A percentile compares a stretch with the other conserved stretches of the same genome.
These are phyloP conservation scores for Ferrisia virgata DNA, from an alignment of 2,888 invertebrate genomes.

Conservation along the genomic window DNA sequence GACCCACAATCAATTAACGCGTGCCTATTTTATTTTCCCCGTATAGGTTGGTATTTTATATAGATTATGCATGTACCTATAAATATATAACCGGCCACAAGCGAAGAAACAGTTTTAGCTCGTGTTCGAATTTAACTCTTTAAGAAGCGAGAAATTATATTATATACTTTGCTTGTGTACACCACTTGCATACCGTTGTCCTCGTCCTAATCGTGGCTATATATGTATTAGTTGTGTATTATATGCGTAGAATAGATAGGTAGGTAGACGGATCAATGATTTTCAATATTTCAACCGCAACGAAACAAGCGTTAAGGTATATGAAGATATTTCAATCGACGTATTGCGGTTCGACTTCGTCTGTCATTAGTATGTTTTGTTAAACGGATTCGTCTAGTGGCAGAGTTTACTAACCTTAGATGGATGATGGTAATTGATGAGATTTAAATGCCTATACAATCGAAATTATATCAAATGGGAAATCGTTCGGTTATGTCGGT, in stretches of 20 bases:
- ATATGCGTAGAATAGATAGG: not conserved
- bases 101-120: not conserved
- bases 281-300: not conserved
- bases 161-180: not conserved
- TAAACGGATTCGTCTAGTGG: not conserved
- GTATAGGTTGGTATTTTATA: not conserved
- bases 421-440: not conserved
- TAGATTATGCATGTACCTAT: too few species aligned
- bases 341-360: not conserved
- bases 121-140: slow-evolving; percentile 12
- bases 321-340: not conserved
- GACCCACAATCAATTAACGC: slow-evolving; percentile 28
- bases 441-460: not conserved
- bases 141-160: not conserved
- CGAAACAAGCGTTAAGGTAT: not conserved
- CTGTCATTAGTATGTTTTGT: not conserved
- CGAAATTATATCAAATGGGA: not conserved
- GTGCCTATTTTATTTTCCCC: slow-evolving; percentile 15
- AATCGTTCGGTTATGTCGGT: not conserved
- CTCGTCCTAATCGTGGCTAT: not conserved
- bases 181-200: not conserved
- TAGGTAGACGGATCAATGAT: not conserved
- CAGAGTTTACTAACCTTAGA: not conserved
- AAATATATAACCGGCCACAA: not conserved
- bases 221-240: not conserved